Percentiles rank a stretch among this genome's conserved stretches.
phyloP scores from a whole-genome alignment of 2,888 invertebrate genomes.

The Polia nebulosa region DNA sequence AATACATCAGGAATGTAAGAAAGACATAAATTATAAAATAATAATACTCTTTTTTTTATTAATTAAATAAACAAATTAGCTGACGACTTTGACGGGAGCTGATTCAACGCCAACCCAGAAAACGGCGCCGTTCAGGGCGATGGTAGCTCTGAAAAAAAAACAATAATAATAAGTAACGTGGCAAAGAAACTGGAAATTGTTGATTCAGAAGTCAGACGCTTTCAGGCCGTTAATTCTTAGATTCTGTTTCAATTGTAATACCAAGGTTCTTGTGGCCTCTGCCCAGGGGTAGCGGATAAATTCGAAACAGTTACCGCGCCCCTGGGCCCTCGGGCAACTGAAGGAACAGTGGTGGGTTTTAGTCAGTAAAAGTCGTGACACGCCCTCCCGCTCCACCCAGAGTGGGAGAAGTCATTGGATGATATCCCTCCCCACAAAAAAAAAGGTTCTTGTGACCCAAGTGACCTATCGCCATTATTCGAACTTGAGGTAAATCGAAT shows the following conservation, averaged over 20 bases:
- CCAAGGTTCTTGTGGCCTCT: not conserved
- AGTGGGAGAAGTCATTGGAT: too few relatives aligned
- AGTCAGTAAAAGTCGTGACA: too few relatives aligned
- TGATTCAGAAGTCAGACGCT: not conserved
- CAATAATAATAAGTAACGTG: not conserved
- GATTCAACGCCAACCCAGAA: conserved; percentile 94
- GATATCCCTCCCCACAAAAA: not conserved
- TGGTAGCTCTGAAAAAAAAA: conserved; percentile 91
- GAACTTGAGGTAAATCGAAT: conserved; percentile 11
- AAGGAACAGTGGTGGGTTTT: too few relatives aligned
- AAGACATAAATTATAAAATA: conserved; percentile 57
- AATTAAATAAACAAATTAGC: conserved; percentile 63
- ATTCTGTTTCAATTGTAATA: too few relatives aligned
- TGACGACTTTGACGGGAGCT: conserved; percentile 90
- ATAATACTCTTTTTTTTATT: conserved; percentile 51
- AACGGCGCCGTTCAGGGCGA: conserved; percentile 93
- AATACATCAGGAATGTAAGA: conserved; percentile 39
- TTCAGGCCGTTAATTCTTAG: not conserved
- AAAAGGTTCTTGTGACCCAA: not conserved
- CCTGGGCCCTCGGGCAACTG: too few relatives aligned
- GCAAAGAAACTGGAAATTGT: not conserved
- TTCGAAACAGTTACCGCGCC: too few relatives aligned
- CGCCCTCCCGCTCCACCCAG: too few relatives aligned
- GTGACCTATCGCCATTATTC: not conserved
- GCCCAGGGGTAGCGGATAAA: too few relatives aligned